These are phyloP conservation scores for Octonoba sinensis DNA, from an alignment of 2,888 invertebrate species.

Conservation along the genomic window DNA sequence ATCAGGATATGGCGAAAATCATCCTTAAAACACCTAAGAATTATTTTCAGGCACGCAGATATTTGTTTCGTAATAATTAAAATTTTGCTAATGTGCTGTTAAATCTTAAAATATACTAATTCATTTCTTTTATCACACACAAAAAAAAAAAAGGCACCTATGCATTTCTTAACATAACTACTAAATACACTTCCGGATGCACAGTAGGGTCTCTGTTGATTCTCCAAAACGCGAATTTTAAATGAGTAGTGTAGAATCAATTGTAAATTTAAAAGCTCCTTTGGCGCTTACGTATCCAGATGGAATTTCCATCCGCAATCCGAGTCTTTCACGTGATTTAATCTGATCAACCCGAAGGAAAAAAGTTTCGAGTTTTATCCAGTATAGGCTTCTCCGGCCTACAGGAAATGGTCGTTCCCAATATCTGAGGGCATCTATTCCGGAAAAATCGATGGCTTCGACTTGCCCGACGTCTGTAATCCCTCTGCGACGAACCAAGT, in stretches of 20 bases:
- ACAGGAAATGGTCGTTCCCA: slow-evolving; percentile 56
- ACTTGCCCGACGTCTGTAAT: slow-evolving; percentile 59
- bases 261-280: slow-evolving; percentile 17
- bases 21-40: too few relatives aligned
- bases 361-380: slow-evolving; percentile 34
- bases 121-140: too few relatives aligned
- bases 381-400: slow-evolving; percentile 28
- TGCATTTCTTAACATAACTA: too few relatives aligned
- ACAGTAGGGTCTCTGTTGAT: too few relatives aligned
- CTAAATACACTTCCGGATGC: too few relatives aligned
- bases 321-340: slow-evolving; percentile 50
- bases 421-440: slow-evolving; percentile 59
- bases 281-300: slow-evolving; percentile 11
- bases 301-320: slow-evolving; percentile 42
- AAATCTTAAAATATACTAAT: too few relatives aligned
- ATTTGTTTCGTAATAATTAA: too few relatives aligned
- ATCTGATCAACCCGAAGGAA: slow-evolving; percentile 38
- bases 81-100: too few relatives aligned
- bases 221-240: too few relatives aligned
- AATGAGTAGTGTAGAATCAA: not conserved
- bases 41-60: too few relatives aligned
- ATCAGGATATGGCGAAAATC: too few relatives aligned
- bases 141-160: too few relatives aligned
- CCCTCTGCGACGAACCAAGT: slow-evolving; percentile 53
- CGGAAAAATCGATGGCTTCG: slow-evolving; percentile 59